phyloP scores from a whole-genome alignment of 2,888 invertebrate genomes.

The Malacosoma neustria region DNA sequence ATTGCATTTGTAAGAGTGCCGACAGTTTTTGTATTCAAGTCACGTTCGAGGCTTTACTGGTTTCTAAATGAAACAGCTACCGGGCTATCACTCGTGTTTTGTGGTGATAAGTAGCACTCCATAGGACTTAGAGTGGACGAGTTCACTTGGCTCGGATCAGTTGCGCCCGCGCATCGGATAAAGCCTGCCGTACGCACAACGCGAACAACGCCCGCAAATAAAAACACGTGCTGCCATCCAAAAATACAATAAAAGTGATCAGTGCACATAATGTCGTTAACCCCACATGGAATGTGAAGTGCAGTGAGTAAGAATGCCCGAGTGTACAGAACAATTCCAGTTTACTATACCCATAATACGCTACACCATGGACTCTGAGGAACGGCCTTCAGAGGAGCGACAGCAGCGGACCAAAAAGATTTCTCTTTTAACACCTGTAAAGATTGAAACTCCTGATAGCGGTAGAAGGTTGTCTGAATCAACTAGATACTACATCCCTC shows the following conservation, averaged over 20 bases:
- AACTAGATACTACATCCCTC: slow-evolving; percentile 57
- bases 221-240: slow-evolving; percentile 26
- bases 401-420: slow-evolving; percentile 57
- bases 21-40: slow-evolving; percentile 20
- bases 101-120: slow-evolving; percentile 2
- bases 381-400: slow-evolving; percentile 38
- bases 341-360: slow-evolving; percentile 64
- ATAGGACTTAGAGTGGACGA: not conserved
- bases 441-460: slow-evolving; percentile 59
- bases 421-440: slow-evolving; percentile 57
- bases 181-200: slow-evolving; percentile 16
- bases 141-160: slow-evolving; percentile 8
- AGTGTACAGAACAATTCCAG: slow-evolving; percentile 60
- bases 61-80: slow-evolving; percentile 23
- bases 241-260: slow-evolving; percentile 2
- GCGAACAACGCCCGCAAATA: slow-evolving; percentile 25
- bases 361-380: slow-evolving; percentile 67
- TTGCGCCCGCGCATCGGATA: slow-evolving; percentile 20
- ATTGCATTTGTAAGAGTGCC: slow-evolving; percentile 14
- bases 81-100: slow-evolving; percentile 25
- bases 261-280: slow-evolving; percentile 7
- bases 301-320: slow-evolving; percentile 61
- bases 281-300: slow-evolving; percentile 14
- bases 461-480: slow-evolving; percentile 58
- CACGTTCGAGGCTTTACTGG: slow-evolving; percentile 26